Percentiles rank a stretch among this genome's conserved stretches.
Conservation (phyloP, 2,888 invertebrate genomes). For the Dynastes maya region DNA sequence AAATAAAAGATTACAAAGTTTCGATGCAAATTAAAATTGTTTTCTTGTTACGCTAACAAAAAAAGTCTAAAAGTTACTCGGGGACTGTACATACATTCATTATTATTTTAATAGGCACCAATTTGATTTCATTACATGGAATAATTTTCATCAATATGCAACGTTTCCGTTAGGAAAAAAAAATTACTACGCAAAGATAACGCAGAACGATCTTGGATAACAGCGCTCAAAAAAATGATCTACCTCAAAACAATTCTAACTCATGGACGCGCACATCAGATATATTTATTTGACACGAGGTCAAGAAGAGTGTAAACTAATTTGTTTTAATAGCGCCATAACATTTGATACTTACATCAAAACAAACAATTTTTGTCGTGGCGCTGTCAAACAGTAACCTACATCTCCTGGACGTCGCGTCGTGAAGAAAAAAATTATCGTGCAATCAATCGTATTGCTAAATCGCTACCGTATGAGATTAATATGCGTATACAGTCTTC, state of each 20-base stretch:
- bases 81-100: too few relatives aligned
- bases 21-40: too few relatives aligned
- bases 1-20: too few relatives aligned
- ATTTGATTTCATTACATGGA: too few relatives aligned
- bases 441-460: too few relatives aligned
- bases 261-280: background rate
- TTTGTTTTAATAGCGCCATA: constrained; percentile 33
- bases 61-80: too few relatives aligned
- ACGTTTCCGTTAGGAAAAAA: too few relatives aligned
- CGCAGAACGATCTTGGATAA: background rate
- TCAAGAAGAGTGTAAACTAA: constrained; percentile 32
- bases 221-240: background rate
- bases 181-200: background rate
- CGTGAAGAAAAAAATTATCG: background rate
- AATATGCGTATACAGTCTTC: background rate
- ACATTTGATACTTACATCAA: constrained; percentile 31
- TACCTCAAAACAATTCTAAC: constrained; percentile 23
- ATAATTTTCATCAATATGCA: too few relatives aligned
- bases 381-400: constrained; percentile 16
- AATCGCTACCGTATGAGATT: background rate
- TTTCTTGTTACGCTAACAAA: too few relatives aligned
- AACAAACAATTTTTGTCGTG: constrained; percentile 33
- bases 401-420: background rate
- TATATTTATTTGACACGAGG: constrained; percentile 37
- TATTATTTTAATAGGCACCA: too few relatives aligned